These are phyloP conservation scores for Poecilia wingei DNA, from an alignment of 2,797 vertebrate genomes.

Conservation along the genomic window DNA sequence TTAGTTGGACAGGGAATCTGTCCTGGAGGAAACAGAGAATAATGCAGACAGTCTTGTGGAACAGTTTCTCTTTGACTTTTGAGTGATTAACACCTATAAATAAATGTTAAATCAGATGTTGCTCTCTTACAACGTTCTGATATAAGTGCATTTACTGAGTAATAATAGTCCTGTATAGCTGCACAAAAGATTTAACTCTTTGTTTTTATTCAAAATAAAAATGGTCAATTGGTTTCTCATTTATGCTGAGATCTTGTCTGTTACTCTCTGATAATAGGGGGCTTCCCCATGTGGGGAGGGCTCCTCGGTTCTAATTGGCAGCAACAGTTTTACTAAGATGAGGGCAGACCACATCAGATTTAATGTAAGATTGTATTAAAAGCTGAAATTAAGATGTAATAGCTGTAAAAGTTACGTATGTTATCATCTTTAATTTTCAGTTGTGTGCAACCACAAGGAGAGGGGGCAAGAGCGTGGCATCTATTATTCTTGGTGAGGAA, in stretches of 20 bases:
- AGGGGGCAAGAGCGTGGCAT: neutral
- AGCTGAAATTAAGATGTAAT: constrained; percentile 11
- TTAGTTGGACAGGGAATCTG: constrained; percentile 9
- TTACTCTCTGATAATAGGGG: constrained; percentile 11
- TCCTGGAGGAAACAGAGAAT: constrained; percentile 11
- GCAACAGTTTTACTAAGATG: constrained; percentile 1
- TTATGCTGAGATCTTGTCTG: constrained; percentile 3
- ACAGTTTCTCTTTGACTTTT: constrained; percentile 22
- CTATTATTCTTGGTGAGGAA: neutral
- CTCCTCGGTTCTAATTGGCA: constrained; percentile 22
- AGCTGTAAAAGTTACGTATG: neutral
- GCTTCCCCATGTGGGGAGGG: neutral
- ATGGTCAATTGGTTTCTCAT: constrained; percentile 40
- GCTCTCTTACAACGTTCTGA: constrained; percentile 9
- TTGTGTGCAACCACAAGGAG: neutral
- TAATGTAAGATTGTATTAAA: constrained; percentile 12
- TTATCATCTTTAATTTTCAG: constrained; percentile 3
- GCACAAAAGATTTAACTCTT: constrained; percentile 39
- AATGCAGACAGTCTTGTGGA: constrained; percentile 12
- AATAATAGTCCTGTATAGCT: constrained; percentile 55
- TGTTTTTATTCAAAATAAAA: constrained; percentile 47
- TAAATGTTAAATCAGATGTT: constrained; percentile 36
- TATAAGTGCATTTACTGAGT: constrained; percentile 40
- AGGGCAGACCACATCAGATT: constrained; percentile 4
- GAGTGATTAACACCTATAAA: constrained; percentile 38